phyloP scores from a whole-genome alignment of 92 coral and sea anemone species.

The Actinostola sp. region DNA sequence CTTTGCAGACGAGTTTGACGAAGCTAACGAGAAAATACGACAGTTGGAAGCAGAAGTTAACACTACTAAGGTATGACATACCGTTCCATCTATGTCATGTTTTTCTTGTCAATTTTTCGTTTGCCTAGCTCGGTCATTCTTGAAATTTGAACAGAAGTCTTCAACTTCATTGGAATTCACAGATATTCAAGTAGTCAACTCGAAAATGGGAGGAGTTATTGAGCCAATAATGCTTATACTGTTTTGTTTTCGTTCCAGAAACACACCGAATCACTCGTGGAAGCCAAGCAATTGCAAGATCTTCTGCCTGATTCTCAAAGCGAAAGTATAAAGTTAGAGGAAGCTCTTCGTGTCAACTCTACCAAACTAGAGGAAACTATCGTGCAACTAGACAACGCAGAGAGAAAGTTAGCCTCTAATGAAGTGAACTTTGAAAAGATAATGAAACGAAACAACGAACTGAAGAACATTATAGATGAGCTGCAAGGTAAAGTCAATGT shows the following conservation, averaged over 20 bases:
- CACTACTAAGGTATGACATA: neutral
- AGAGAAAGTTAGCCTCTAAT: too few species aligned
- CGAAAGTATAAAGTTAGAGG: neutral
- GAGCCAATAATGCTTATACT: too few species aligned
- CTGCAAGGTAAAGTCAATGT: slow-evolving; percentile 39
- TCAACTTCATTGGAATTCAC: too few species aligned
- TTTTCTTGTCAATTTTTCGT: too few species aligned
- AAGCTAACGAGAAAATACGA: slow-evolving; percentile 2
- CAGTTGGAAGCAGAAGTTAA: neutral
- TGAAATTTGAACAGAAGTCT: too few species aligned
- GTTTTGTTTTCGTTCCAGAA: too few species aligned
- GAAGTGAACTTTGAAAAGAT: too few species aligned
- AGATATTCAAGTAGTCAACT: too few species aligned
- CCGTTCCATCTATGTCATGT: neutral
- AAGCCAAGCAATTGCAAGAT: neutral
- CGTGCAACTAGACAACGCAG: neutral
- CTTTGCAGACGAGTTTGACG: slow-evolving; percentile 13
- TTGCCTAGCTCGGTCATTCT: too few species aligned
- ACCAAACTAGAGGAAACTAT: neutral
- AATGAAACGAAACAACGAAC: slow-evolving; percentile 16
- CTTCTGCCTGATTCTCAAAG: neutral
- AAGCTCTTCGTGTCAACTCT: neutral
- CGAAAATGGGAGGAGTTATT: too few species aligned
- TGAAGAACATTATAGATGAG: slow-evolving; percentile 51
- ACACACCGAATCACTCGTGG: too few species aligned